Base-by-base conservation (phyloP, 2,113 vertebrate species). In the Neolamprologus brichardi region DNA sequence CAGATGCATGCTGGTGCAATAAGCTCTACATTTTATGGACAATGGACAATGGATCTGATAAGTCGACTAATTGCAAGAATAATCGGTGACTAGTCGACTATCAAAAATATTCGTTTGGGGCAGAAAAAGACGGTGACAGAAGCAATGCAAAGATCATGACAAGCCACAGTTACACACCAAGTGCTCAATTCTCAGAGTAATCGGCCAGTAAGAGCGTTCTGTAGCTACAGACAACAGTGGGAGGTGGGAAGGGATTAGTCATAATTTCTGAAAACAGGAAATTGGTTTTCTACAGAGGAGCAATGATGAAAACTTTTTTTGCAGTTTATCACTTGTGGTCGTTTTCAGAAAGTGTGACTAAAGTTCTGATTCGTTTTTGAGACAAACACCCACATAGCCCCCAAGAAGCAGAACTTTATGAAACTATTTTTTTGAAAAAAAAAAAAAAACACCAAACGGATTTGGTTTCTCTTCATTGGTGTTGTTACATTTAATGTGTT, bases 151-250 rank as follows among this genome's bases (percentile, higher is more conserved):
- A 60, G 28, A 60, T 60, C 1, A 60, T 32, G 28, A 60, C 28
- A 60, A 60, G 28, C 1, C 56, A 60, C 8, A 60, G 56, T 10
- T 60, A 10, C 56, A 60, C 3, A 30, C 56, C 7, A 30, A 30
- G 28, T 30, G 14, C 25, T 9, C 56, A 30, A 17, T 58, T 58
- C 54, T 58, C 25, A 58, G 25, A 58, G 1, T 58, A 1, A 58
- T 30, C 3, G 14, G 56, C 14, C 14, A 60, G 5, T 30, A 17
- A 0, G 56, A 58, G 56, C 1, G 0, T 30, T 58, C 7, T 58
- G 54, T 1, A 30, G 14, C 25, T 58, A 30, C 13, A 58, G 54
- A 14, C 25, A 44, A 44, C 13, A 44, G 30, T 0, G 30, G 54
- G 54, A 58, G 7, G 13, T 58, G 54, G 17, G 30, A 17, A 11